A percentile compares a stretch with the other conserved stretches of the same genome.
These are phyloP conservation scores for Poeciliopsis occidentalis DNA, from an alignment of 2,113 vertebrate genomes.

Conservation along the genomic window DNA sequence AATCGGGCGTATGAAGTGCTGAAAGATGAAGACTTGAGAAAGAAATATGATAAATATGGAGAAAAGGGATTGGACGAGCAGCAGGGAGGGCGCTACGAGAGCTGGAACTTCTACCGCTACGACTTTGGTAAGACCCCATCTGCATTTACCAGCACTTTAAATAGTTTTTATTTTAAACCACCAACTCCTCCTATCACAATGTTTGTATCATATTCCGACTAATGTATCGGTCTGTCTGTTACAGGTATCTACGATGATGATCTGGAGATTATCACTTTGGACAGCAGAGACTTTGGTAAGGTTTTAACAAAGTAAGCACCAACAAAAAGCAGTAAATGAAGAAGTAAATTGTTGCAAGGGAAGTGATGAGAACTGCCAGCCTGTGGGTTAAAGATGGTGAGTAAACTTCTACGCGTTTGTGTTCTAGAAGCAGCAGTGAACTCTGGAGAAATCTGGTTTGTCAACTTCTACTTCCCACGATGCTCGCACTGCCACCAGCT, in stretches of 20 bases:
- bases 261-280: slow-evolving; percentile 94
- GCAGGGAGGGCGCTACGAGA: slow-evolving; percentile 92
- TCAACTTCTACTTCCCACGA: slow-evolving; percentile 97
- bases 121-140: slow-evolving; percentile 87
- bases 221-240: slow-evolving; percentile 19
- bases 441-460: slow-evolving; percentile 97
- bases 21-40: slow-evolving; percentile 95
- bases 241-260: slow-evolving; percentile 98
- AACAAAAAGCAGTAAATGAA: not conserved
- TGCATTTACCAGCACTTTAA: not conserved
- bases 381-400: accelerated
- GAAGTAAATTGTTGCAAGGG: not conserved
- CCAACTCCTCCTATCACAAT: not conserved
- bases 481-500: slow-evolving; percentile 98
- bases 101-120: slow-evolving; percentile 96
- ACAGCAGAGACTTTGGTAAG: slow-evolving; percentile 97
- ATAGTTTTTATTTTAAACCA: not conserved
- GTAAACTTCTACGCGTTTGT: slow-evolving; percentile 10
- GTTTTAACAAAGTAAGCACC: not conserved
- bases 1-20: slow-evolving; percentile 97
- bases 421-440: slow-evolving; percentile 86
- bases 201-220: not conserved
- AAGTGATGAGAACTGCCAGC: not conserved
- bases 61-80: slow-evolving; percentile 94
- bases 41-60: slow-evolving; percentile 98